phyloP scores from a whole-genome alignment of 1,140 invertebrate species.

The Caenorhabditis tropicalis region DNA sequence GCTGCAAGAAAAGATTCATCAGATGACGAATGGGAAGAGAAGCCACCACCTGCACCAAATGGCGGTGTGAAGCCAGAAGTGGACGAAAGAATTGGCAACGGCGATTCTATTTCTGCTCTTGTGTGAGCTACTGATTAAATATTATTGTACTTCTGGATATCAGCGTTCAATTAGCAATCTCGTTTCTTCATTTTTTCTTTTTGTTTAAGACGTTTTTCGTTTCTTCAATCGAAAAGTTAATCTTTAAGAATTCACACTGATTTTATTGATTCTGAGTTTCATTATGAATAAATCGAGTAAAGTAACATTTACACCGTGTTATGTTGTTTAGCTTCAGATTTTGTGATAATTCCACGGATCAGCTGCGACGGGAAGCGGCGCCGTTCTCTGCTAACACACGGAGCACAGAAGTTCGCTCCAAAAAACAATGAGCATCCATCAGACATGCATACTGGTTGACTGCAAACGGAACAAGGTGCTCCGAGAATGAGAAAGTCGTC shows the following conservation, averaged over 20 bases:
- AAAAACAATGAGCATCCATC: constrained; percentile 17
- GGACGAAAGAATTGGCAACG: neutral
- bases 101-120: neutral
- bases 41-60: neutral
- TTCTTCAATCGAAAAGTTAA: too few species aligned
- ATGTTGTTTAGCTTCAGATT: constrained; percentile 9
- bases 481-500: constrained; percentile 18
- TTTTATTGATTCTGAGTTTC: neutral
- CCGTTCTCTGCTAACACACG: neutral
- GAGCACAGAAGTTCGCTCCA: constrained; percentile 5
- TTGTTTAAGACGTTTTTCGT: too few species aligned
- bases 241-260: too few species aligned
- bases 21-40: constrained; percentile 34
- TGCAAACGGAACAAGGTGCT: constrained; percentile 13
- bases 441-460: constrained; percentile 16
- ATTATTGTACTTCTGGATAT: too few species aligned
- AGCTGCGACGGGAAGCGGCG: constrained; percentile 3
- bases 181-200: too few species aligned
- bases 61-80: neutral
- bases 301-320: neutral
- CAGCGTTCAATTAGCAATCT: too few species aligned
- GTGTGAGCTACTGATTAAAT: neutral
- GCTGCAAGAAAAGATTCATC: constrained; percentile 56
- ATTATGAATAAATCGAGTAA: too few species aligned
- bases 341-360: neutral